These are phyloP conservation scores for Plectrocnemia conspersa DNA, from an alignment of 1,140 invertebrate species.

Conservation along the genomic window DNA sequence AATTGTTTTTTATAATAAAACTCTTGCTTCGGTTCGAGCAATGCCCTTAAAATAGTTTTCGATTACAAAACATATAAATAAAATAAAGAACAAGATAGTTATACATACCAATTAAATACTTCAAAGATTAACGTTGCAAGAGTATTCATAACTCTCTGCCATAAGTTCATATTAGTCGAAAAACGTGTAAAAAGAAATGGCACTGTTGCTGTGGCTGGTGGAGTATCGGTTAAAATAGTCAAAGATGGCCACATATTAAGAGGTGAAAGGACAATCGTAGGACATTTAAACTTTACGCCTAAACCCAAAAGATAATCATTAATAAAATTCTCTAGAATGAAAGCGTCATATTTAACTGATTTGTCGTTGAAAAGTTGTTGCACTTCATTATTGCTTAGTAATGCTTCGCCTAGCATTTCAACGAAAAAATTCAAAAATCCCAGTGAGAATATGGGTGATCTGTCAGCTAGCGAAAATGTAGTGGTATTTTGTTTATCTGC, in stretches of 20 bases:
- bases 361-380: constrained; percentile 21
- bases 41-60: constrained; percentile 1
- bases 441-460: neutral
- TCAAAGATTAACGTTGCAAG: neutral
- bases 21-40: constrained; percentile 13
- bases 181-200: neutral
- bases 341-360: constrained; percentile 21
- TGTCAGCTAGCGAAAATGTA: neutral
- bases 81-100: neutral
- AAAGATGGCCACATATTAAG: neutral
- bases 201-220: neutral
- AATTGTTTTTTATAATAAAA: constrained; percentile 23
- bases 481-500: constrained; percentile 1
- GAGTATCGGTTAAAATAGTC: neutral
- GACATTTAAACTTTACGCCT: constrained; percentile 16
- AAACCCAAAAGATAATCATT: neutral
- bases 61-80: neutral
- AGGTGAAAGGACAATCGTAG: constrained; percentile 5
- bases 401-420: neutral
- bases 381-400: constrained; percentile 9
- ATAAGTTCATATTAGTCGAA: constrained; percentile 5
- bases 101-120: neutral
- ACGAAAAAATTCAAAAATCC: neutral
- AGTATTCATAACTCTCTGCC: constrained; percentile 8
- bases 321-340: constrained; percentile 18